Conservation (phyloP, 2,888 invertebrate species). For the Synanthedon formicaeformis region DNA sequence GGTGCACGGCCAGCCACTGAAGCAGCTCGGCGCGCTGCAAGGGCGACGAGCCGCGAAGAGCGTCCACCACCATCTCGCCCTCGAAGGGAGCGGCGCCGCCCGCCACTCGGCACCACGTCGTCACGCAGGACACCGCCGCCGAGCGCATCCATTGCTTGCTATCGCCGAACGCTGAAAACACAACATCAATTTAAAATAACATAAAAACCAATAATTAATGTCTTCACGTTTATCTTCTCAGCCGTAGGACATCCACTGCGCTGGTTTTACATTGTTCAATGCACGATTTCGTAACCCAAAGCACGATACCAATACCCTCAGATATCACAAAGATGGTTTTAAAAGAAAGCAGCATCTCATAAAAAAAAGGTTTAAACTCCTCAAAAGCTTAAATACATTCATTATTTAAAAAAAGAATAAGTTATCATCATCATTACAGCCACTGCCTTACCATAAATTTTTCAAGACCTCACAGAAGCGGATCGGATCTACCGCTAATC, state of each 20-base stretch:
- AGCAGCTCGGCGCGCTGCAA: conserved; percentile 84
- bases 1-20: conserved; percentile 85
- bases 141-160: conserved; percentile 83
- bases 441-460: no score
- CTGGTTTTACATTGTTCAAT: background rate
- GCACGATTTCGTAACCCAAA: no score
- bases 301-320: no score
- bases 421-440: no score
- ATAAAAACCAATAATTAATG: background rate
- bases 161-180: conserved; percentile 71
- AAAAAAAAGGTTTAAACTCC: no score
- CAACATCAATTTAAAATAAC: background rate
- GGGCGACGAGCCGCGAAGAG: conserved; percentile 87
- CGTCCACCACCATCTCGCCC: conserved; percentile 90
- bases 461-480: no score
- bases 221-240: background rate
- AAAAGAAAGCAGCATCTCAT: no score
- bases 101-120: conserved; percentile 86
- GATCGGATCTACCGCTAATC: no score
- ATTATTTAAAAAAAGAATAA: no score
- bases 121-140: conserved; percentile 85
- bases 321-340: no score
- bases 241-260: background rate
- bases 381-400: no score
- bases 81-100: conserved; percentile 81